Base-by-base conservation (phyloP, 2,797 vertebrate genomes). In the Lycodopsis pacificus region DNA sequence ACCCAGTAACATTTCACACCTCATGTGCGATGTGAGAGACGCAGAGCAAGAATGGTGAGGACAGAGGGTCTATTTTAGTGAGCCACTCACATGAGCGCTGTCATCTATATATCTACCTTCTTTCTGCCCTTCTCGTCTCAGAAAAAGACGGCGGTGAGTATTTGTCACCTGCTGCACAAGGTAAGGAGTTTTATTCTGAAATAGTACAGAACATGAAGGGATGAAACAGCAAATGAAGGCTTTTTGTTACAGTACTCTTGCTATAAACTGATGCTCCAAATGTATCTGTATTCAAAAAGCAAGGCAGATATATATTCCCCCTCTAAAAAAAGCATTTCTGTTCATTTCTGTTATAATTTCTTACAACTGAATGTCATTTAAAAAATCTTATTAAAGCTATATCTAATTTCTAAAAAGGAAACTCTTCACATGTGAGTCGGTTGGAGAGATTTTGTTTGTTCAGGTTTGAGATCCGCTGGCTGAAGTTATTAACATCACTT, bases 21-120 rank as follows among this genome's bases (percentile, higher is more conserved):
- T 77, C 85, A 73, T 65, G n/a, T 66, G 85, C n/a, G 79, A 90
- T 85, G 76, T 68, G 34, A 74, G 72, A 80, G 88, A 91, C 65
- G 40, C 70, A 54, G 62, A 22, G 36, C 79, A 89, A 90, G 89
- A 93, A 93, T 92, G 90, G 87, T 79, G 90, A 70, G 82, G 89
- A 90, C 91, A 89, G 77, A 49, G 62, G 66, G 78, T 90, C 94
- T 95, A 95, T 96, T 96, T 96, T 94, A 90, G 94, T 92, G 85
- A 89, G 83, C 93, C 93, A 92, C 93, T 95, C 92, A 95, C 91
- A 90, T 86, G 90, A 73, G 81, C 73, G 48, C 79, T 66, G 63
- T 88, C 91, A 88, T 94, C 94, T 93, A 95, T 95, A 95, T 94
- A 95, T 94, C 87, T 89, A 85, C 87, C 85, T 56, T 78, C 83